These are phyloP conservation scores for Streblospio benedicti DNA, from an alignment of 1,140 invertebrate species.

Conservation along the genomic window DNA sequence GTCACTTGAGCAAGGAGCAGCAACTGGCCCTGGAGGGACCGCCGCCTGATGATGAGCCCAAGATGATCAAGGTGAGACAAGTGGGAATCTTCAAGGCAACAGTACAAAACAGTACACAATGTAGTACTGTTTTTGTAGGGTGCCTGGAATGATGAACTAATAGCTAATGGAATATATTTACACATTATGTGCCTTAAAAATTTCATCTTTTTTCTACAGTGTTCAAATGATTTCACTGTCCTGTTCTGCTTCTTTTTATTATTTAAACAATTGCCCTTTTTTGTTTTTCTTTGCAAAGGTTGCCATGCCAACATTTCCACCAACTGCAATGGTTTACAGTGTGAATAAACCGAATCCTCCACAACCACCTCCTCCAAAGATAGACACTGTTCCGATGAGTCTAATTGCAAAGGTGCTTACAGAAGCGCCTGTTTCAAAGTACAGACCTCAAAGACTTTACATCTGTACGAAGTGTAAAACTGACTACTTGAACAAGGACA, in stretches of 20 bases:
- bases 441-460: conserved; percentile 29
- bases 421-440: conserved; percentile 52
- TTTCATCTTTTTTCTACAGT: no score
- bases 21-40: conserved; percentile 31
- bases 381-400: conserved; percentile 78
- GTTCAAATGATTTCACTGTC: no score
- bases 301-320: conserved; percentile 74
- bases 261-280: no score
- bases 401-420: conserved; percentile 88
- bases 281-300: no score
- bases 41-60: conserved; percentile 49
- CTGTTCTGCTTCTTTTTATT: no score
- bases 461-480: conserved; percentile 35
- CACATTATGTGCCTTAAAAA: no score
- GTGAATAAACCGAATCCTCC: conserved; percentile 51
- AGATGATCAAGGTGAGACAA: conserved; percentile 52
- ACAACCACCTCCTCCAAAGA: conserved; percentile 28
- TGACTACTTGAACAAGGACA: conserved; percentile 31
- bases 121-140: no score
- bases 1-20: conserved; percentile 46
- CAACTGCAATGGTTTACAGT: conserved; percentile 80
- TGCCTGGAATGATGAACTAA: no score
- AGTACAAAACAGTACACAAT: no score
- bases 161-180: no score
- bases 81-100: conserved; percentile 31